A percentile compares a stretch with the other conserved stretches of the same genome.
Evolutionary conservation across 2,888 invertebrate species (phyloP).

Genomic region (Lasioglossum lativentre): DNA sequence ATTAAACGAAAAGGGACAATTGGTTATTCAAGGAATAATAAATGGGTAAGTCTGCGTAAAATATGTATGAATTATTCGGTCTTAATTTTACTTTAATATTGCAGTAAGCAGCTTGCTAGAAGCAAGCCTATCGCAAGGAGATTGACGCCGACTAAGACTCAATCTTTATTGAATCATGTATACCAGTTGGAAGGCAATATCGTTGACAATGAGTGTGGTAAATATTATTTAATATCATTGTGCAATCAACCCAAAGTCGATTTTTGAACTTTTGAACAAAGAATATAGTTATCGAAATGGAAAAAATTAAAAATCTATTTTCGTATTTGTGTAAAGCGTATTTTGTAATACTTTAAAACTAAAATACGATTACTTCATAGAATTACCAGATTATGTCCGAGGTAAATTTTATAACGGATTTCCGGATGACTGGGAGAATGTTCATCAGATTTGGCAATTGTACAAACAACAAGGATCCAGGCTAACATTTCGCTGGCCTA

Average conservation of each 20-base stretch:
- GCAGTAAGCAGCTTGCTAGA: constrained; percentile 73
- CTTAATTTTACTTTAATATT: constrained; percentile 22
- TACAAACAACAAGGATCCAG: constrained; percentile 70
- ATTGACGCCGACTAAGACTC: constrained; percentile 68
- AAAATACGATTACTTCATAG: constrained; percentile 59
- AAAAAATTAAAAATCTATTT: not conserved
- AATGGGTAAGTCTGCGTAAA: constrained; percentile 64
- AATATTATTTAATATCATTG: not conserved
- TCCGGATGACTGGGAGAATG: constrained; percentile 82
- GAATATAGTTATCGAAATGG: not conserved
- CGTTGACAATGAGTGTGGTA: constrained; percentile 76
- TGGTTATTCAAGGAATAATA: constrained; percentile 78
- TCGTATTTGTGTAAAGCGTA: not conserved
- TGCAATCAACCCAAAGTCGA: not conserved
- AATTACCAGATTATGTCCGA: constrained; percentile 79
- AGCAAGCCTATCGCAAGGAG: constrained; percentile 78
- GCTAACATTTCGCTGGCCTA: constrained; percentile 81
- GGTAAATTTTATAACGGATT: constrained; percentile 82
- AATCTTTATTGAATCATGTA: constrained; percentile 75
- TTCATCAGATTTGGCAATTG: constrained; percentile 78
- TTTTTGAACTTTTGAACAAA: not conserved
- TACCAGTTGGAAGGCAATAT: constrained; percentile 78
- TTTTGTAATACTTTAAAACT: not conserved
- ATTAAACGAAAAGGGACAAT: constrained; percentile 71
- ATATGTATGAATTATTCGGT: not conserved